Evolutionary conservation across 2,888 invertebrate genomes (phyloP), one percentile per base, ranked within the genome.

Genomic region (Abrostola tripartita): DNA sequence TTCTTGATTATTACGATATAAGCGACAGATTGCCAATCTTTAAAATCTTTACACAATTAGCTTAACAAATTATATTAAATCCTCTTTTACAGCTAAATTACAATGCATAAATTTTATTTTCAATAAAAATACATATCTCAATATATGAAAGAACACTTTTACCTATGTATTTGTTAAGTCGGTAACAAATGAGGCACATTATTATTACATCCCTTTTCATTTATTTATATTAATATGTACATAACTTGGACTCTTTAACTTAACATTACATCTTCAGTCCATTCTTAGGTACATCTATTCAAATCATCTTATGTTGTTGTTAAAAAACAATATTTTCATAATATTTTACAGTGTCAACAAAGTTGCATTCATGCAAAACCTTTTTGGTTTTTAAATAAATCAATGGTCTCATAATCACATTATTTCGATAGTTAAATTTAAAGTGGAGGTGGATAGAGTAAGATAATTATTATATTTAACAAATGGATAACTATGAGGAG

Each of bases 41-140:
- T 87, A 85, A 88, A 85, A 88, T 82, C 85, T 91, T 88, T 90
- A 90, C 85, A 88, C 85, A 89, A 87, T 88, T 88, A 90, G 83
- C 92, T 93, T 93, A 94, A 94, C 93, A 93, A 92, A 91, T 93
- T 93, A 94, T 93, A 93, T 93, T 94, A 93, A 81, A 88, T 86
- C 86, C 86, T 92, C 92, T 94, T 91, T 92, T 92, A 92, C 80
- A 90, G 82, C 92, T 93, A 92, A 89, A 88, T 90, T 92, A 93
- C 92, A 91, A 90, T 89, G 92, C 91, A 90, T 93, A 93, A 90
- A 89, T 88, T 90, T 91, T 88, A 87, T 89, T 89, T 80, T 85
- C 83, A 88, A 90, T 88, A 89, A 92, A 93, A 93, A 93, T 92
- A 93, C 92, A 92, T 91, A 91, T 93, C 87, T 93, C 88, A 85